Conservation (phyloP, 2,113 vertebrate genomes). For the zebrafish (Danio rerio) region GRCz12tu NC_133176.1:48866001-48866500, state of each 20-base stretch:
- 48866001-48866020: constrained; percentile 17
- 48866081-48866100: neutral
- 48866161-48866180: neutral
- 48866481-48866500: constrained; percentile 2
- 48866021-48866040: constrained; percentile 44
- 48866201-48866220: neutral
- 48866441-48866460: constrained; percentile 40
- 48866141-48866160: no score
- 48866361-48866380: neutral
- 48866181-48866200: no score
- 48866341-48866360: neutral
- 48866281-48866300: neutral
- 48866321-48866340: neutral
- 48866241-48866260: no score
- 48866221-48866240: neutral
- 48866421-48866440: constrained; percentile 36
- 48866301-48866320: neutral
- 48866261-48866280: neutral
- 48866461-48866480: constrained; percentile 62
- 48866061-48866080: neutral
- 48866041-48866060: constrained; percentile 39
- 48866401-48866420: constrained; percentile 32
- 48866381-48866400: neutral
- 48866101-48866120: neutral
- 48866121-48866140: neutral